Base-by-base conservation (phyloP, 2,797 vertebrate genomes). In the Sardinella longiceps region DNA sequence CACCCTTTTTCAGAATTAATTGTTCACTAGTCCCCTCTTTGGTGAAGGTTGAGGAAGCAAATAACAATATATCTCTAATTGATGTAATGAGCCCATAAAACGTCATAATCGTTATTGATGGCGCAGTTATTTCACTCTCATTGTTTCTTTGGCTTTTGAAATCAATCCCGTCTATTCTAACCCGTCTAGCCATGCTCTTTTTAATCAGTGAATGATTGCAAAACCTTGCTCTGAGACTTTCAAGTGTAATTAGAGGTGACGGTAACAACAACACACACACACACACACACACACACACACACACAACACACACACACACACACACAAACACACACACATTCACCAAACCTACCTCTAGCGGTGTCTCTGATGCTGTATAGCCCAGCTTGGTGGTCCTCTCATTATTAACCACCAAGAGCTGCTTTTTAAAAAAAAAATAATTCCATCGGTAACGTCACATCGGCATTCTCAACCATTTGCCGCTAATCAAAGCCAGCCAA, bases 31-130 rank as follows among this genome's bases (percentile, higher is more conserved):
- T 50, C 80, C 37, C 56, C 14, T 43, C 39, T 53, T 48, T 33
- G 48, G n/a, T 80, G 56, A 70, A n/a, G 14, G 37, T 48, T 89
- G 81, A 90, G 85, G 20, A 80, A 88, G 88, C 83, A 84, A 85
- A 85, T 53, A 81, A 66, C 87, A 86, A 84, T 82, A 80, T 90
- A 86, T 85, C 43, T 37, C 63, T 91, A 88, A 90, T 92, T 89
- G 84, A 91, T 90, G 74, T 84, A 23, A 70, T 50, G 84, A 83
- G 83, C 85, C 80, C 43, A 87, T 85, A 82, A 88, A 87, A 80
- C 82, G 58, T 43, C 18, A 23, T 85, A 90, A 82, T 85, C 88
- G 90, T 86, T 63, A 50, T 81, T 87, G 88, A 87, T 86, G 81
- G 84, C 81, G 81, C 39, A 1, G 43, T 70, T 80, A 77, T 77